A percentile compares a stretch with the other conserved stretches of the same genome.
Conservation (phyloP, 2,888 invertebrate species). For the Diplazon laetatorius region DNA sequence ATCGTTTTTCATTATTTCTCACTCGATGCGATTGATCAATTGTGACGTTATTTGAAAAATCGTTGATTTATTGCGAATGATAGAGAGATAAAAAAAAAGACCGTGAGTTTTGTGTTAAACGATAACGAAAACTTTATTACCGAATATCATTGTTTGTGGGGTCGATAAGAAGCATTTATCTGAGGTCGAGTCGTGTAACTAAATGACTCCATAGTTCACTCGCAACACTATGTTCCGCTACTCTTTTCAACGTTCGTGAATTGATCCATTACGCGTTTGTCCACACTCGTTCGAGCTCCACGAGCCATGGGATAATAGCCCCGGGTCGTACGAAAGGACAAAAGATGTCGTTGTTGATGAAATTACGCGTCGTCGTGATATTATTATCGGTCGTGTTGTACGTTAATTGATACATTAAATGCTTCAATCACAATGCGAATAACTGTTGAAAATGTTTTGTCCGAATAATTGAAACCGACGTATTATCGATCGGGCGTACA, state of each 20-base stretch:
- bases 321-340: constrained; percentile 14
- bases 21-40: background rate
- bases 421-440: background rate
- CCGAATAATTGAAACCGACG: too few relatives aligned
- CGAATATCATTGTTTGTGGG: constrained; percentile 34
- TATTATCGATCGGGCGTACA: too few relatives aligned
- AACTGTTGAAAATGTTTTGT: background rate
- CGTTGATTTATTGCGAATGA: background rate
- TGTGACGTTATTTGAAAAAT: background rate
- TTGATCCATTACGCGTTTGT: constrained; percentile 16
- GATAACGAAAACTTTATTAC: constrained; percentile 18
- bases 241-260: constrained; percentile 12
- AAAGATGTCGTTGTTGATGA: constrained; percentile 13
- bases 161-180: constrained; percentile 52
- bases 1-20: background rate
- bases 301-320: constrained; percentile 4
- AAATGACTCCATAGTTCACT: constrained; percentile 20
- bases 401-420: background rate
- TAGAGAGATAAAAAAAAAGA: constrained; percentile 8
- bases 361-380: constrained; percentile 27
- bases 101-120: constrained; percentile 15
- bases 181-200: constrained; percentile 36
- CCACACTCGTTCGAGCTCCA: background rate
- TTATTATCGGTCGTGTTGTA: background rate
- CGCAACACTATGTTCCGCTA: constrained; percentile 14